These are phyloP conservation scores for Caenorhabditis sinica DNA, from an alignment of 2,888 invertebrate species.

Conservation along the genomic window DNA sequence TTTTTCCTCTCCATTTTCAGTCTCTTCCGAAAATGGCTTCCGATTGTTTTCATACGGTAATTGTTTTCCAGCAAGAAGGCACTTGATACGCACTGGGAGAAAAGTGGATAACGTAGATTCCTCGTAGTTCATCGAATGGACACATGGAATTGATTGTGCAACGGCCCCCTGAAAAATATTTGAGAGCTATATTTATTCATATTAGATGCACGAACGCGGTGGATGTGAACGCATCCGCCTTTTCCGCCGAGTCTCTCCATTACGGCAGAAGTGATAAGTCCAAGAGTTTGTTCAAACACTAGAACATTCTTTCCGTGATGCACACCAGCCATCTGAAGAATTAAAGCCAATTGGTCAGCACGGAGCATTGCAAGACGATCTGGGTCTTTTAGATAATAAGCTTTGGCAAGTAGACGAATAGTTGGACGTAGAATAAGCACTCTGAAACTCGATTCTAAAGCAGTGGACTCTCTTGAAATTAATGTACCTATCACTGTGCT, in stretches of 20 bases:
- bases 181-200: not conserved
- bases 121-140: constrained; percentile 74
- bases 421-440: constrained; percentile 88
- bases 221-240: constrained; percentile 84
- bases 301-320: constrained; percentile 86
- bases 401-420: constrained; percentile 90
- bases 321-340: constrained; percentile 91
- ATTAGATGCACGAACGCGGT: constrained; percentile 38
- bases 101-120: constrained; percentile 63
- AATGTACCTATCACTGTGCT: constrained; percentile 90
- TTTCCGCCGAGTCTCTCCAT: constrained; percentile 89
- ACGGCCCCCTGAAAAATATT: constrained; percentile 49
- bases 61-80: constrained; percentile 47
- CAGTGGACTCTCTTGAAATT: not conserved
- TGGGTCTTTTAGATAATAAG: constrained; percentile 89
- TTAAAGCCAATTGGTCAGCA: constrained; percentile 92
- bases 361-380: constrained; percentile 86
- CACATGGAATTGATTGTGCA: constrained; percentile 74
- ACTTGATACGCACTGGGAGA: constrained; percentile 67
- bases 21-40: constrained; percentile 38
- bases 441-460: constrained; percentile 10
- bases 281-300: constrained; percentile 72
- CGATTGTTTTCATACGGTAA: constrained; percentile 57
- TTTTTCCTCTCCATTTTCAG: constrained; percentile 17
- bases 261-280: constrained; percentile 84